Conservation (phyloP, 2,888 invertebrate species). For the Ecliptopera silaceata region DNA sequence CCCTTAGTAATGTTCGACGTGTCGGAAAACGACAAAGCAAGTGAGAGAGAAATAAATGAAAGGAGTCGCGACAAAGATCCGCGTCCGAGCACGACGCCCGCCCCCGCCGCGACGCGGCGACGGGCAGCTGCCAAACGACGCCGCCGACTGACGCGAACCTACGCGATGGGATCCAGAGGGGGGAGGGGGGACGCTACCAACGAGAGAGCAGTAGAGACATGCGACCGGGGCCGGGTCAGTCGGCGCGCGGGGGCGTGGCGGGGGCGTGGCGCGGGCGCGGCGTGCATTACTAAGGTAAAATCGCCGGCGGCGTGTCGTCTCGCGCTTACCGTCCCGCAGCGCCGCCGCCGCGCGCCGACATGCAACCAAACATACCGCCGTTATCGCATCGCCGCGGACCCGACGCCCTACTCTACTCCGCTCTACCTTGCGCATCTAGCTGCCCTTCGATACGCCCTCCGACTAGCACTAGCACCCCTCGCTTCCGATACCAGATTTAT, state of each 20-base stretch:
- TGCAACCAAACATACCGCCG: constrained; percentile 72
- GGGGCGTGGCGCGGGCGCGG: constrained; percentile 31
- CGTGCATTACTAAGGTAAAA: constrained; percentile 77
- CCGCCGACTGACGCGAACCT: constrained; percentile 22
- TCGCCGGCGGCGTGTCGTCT: constrained; percentile 57
- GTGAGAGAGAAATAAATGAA: neutral
- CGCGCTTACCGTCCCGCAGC: constrained; percentile 68
- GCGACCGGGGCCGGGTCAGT: constrained; percentile 16
- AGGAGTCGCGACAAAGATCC: constrained; percentile 65
- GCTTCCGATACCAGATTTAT: too few species aligned
- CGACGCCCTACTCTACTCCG: neutral
- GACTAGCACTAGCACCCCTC: neutral
- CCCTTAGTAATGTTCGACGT: constrained; percentile 79
- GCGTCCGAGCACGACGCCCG: constrained; percentile 40
- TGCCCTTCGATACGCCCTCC: too few species aligned
- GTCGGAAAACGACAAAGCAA: constrained; percentile 41
- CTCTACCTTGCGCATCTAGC: constrained; percentile 21
- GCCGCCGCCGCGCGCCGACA: constrained; percentile 57
- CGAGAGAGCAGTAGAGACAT: constrained; percentile 1
- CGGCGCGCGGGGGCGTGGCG: constrained; percentile 20
- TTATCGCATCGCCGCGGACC: constrained; percentile 37
- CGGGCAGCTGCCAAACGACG: constrained; percentile 57
- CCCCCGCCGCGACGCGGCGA: constrained; percentile 46
- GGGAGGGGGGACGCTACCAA: neutral
- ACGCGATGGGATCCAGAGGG: constrained; percentile 4